Percentiles rank a stretch among this genome's conserved stretches.
Evolutionary conservation across 2,888 invertebrate species (phyloP).

Genomic region (Stenodera caucasica): DNA sequence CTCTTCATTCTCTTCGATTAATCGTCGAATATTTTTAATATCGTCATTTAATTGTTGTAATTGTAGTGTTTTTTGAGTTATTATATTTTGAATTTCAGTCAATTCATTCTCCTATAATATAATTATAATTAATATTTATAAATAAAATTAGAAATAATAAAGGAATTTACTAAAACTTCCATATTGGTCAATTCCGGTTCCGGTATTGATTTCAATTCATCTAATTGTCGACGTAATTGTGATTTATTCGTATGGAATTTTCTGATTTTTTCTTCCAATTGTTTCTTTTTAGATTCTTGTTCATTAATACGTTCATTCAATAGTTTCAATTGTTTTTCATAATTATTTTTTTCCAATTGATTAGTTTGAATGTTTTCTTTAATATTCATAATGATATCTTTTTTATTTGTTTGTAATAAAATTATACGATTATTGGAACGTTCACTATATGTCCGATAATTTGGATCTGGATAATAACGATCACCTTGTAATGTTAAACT

Average conservation of each 20-base stretch:
- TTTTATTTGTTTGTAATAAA: conserved; percentile 2
- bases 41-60: conserved; percentile 32
- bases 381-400: not conserved
- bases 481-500: conserved; percentile 70
- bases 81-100: conserved; percentile 40
- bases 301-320: conserved; percentile 39
- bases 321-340: conserved; percentile 42
- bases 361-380: not conserved
- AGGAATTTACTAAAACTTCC: conserved; percentile 42
- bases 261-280: conserved; percentile 45
- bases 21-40: not conserved
- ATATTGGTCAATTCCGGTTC: conserved; percentile 50
- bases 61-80: conserved; percentile 53
- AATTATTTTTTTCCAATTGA: conserved; percentile 24
- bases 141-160: conserved; percentile 6
- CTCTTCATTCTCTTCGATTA: conserved; percentile 40
- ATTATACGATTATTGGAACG: conserved; percentile 47
- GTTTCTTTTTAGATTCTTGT: conserved; percentile 36
- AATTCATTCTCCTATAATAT: conserved; percentile 39
- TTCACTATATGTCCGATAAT: conserved; percentile 74
- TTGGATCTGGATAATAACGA: conserved; percentile 74
- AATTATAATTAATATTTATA: too few species aligned
- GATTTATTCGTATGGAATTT: conserved; percentile 38
- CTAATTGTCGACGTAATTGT: conserved; percentile 40
- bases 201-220: conserved; percentile 47